Evolutionary conservation across 1,140 invertebrate species (phyloP), one percentile per base, ranked within the genome.

Genomic region (honey bee (Apis mellifera)): DNA sequence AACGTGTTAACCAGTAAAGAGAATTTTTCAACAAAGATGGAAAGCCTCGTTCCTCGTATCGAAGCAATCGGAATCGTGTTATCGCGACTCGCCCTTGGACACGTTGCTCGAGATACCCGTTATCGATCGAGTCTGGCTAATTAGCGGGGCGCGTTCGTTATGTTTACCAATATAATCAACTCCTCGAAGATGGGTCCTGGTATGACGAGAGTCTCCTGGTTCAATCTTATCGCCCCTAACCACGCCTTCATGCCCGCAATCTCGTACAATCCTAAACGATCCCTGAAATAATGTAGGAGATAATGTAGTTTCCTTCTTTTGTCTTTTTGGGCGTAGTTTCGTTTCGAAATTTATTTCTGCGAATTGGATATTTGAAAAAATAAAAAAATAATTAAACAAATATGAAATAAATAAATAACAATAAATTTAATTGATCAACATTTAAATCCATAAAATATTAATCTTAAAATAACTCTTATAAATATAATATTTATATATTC

Each of bases 251-350:
- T 87, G 42, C 90, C 92, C 26, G 90, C 89, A n/a, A 90, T 89
- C 32, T 92, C 87, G 78, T 90, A 92, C 90, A 92, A 90, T 81
- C 92, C 92, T 76, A 92, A 79, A 84, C 82, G 90, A 73, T 90
- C 89, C 13, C 92, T 93, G 79, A 88, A 91, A 89, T 69, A 76
- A 86, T 78, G 62, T n/a, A n/a, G 19, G 2, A 57, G n/a, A 59
- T 54, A 50, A 77, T 52, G 1, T 54, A 42, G 32, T n/a, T 19
- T 23, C n/a, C 9, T 1, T n/a, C 1, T 21, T n/a, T 55, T 55
- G 15, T 55, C 17, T 64, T 26, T 9, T 52, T 75, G n/a, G 2
- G 32, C 32, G 32, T 32, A 12, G 48, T 26, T 26, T 26, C 7
- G 23, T 3, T 13, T 23, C 11, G 60, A 15, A 17, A 15, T 54